A percentile compares a stretch with the other conserved stretches of the same genome.
These are phyloP conservation scores for Jordanella pulchra DNA, from an alignment of 2,797 vertebrate genomes.

Conservation along the genomic window DNA sequence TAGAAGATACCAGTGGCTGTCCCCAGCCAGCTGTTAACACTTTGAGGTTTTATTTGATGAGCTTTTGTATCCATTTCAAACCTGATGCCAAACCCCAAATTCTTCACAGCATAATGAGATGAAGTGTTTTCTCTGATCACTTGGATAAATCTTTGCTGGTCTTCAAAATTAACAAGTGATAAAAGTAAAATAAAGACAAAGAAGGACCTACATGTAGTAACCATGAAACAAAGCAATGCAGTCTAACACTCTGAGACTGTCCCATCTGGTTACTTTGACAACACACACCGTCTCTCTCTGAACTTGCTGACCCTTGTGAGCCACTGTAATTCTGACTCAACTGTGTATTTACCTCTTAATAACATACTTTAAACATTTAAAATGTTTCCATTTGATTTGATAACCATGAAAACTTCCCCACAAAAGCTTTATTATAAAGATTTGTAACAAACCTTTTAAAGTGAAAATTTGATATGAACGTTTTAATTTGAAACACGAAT, in stretches of 20 bases:
- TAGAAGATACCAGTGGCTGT: slow-evolving; percentile 50
- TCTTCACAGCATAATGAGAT: neutral
- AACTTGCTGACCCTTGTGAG: neutral
- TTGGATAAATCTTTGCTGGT: neutral
- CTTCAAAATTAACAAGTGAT: neutral
- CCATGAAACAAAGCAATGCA: neutral
- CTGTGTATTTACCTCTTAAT: neutral
- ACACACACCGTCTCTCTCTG: slow-evolving; percentile 5
- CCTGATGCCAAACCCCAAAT: slow-evolving; percentile 1
- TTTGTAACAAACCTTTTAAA: neutral
- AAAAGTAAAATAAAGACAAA: neutral
- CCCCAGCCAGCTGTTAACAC: slow-evolving; percentile 50
- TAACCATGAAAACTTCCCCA: neutral
- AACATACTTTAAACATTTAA: neutral
- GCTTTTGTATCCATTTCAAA: neutral
- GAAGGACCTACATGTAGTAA: neutral
- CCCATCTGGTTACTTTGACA: slow-evolving; percentile 6
- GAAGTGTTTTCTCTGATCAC: neutral
- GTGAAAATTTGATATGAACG: neutral
- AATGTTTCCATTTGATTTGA: neutral
- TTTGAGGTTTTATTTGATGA: neutral
- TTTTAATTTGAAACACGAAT: neutral
- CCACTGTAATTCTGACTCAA: neutral
- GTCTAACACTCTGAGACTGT: neutral
- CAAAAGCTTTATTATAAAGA: neutral